phyloP scores from a whole-genome alignment of 2,113 vertebrate genomes.

The Brachionichthys hirsutus region DNA sequence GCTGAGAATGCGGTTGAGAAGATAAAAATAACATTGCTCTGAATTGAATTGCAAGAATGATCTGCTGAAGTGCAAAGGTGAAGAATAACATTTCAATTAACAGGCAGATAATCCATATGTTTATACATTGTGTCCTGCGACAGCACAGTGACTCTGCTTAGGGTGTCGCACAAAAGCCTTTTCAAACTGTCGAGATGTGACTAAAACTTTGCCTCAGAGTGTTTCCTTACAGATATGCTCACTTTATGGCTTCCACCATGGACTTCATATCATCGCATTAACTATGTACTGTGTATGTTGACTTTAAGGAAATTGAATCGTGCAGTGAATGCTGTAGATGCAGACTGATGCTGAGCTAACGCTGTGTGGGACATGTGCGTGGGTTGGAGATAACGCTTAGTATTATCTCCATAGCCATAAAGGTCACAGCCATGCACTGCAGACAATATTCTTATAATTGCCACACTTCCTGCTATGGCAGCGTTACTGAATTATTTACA shows the following conservation, averaged over 20 bases:
- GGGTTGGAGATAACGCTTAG: slow-evolving; percentile 26
- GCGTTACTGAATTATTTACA: slow-evolving; percentile 15
- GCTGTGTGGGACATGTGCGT: slow-evolving; percentile 15
- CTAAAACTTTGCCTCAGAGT: slow-evolving; percentile 8
- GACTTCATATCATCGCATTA: slow-evolving; percentile 33
- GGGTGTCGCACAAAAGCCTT: slow-evolving; percentile 46
- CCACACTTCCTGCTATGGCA: slow-evolving; percentile 8
- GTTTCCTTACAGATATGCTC: background rate
- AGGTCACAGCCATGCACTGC: slow-evolving; percentile 40
- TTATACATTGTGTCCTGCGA: slow-evolving; percentile 57
- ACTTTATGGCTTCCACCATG: slow-evolving; percentile 3
- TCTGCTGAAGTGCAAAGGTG: too few relatives aligned
- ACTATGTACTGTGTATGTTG: background rate
- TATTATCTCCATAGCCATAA: slow-evolving; percentile 33
- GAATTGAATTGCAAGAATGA: too few relatives aligned
- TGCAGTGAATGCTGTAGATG: background rate
- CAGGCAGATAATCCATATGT: slow-evolving; percentile 47
- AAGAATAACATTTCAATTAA: too few relatives aligned
- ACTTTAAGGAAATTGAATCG: slow-evolving; percentile 9
- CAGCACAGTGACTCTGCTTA: slow-evolving; percentile 33
- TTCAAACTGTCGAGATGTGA: slow-evolving; percentile 28
- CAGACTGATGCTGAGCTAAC: slow-evolving; percentile 2
- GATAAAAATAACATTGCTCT: too few relatives aligned
- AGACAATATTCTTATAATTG: slow-evolving; percentile 18
- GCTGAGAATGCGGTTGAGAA: too few relatives aligned